phyloP scores from a whole-genome alignment of 2,888 invertebrate species.

The Ectemnius lituratus region DNA sequence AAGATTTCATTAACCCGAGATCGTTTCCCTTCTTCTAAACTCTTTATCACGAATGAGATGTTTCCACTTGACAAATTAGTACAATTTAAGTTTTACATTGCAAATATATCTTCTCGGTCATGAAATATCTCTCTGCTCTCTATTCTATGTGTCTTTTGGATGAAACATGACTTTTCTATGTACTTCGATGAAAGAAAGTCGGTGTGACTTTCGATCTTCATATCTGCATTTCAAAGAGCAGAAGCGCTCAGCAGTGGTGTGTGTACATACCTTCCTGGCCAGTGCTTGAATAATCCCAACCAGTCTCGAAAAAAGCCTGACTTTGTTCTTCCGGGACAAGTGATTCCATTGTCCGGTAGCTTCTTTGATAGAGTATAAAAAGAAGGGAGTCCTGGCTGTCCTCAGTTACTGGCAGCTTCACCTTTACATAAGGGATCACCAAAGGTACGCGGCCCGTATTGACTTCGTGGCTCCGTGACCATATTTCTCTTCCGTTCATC shows the following conservation, averaged over 20 bases:
- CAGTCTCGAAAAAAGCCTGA: constrained; percentile 11
- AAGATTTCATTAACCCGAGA: too few relatives aligned
- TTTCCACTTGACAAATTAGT: too few relatives aligned
- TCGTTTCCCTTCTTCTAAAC: too few relatives aligned
- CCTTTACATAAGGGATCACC: constrained; percentile 37
- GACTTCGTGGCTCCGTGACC: constrained; percentile 31
- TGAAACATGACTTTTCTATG: too few relatives aligned
- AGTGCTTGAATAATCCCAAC: background rate
- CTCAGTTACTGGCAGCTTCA: constrained; percentile 11
- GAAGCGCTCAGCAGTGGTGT: background rate
- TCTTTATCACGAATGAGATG: too few relatives aligned
- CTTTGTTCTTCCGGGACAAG: constrained; percentile 13
- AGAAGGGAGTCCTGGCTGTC: background rate
- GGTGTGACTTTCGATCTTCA: background rate
- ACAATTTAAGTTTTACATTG: too few relatives aligned
- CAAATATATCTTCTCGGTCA: too few relatives aligned
- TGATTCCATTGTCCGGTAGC: constrained; percentile 26
- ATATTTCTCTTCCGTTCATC: constrained; percentile 27
- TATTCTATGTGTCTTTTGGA: background rate
- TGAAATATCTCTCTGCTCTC: too few relatives aligned
- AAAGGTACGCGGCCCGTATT: constrained; percentile 8
- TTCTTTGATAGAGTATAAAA: constrained; percentile 30
- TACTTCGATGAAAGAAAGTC: too few relatives aligned
- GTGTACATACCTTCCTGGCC: background rate
- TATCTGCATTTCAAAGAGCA: constrained; percentile 1